Percentiles rank a stretch among this genome's conserved stretches.
These are phyloP conservation scores for Prionace glauca DNA, from an alignment of 2,797 vertebrate genomes.

Conservation along the genomic window DNA sequence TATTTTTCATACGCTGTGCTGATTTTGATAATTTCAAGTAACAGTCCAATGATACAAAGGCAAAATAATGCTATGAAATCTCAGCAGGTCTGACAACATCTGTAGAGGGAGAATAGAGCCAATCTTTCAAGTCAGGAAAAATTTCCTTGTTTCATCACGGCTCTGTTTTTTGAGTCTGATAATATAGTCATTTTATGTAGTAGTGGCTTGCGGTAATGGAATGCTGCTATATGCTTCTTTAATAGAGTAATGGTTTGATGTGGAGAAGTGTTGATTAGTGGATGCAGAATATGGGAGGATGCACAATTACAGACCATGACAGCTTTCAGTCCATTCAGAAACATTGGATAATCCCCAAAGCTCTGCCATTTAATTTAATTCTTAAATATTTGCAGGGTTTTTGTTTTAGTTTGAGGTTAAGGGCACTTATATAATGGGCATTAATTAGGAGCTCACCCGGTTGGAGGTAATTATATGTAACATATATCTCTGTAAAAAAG, in stretches of 20 bases:
- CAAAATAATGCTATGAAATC: neutral
- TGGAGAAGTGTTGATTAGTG: neutral
- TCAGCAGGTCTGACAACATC: no score
- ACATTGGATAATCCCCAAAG: neutral
- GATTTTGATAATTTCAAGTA: neutral
- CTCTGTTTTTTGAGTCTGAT: no score
- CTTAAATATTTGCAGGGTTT: neutral
- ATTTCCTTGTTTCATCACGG: no score
- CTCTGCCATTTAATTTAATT: neutral
- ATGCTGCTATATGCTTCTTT: neutral
- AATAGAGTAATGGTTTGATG: neutral
- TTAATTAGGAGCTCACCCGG: neutral
- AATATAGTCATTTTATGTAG: neutral
- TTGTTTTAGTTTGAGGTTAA: neutral
- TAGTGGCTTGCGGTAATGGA: neutral
- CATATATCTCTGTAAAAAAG: no score
- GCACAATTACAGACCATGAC: neutral
- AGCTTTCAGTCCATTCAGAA: neutral
- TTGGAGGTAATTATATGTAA: no score
- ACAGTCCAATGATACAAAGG: neutral
- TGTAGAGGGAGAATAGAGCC: no score
- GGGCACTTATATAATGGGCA: neutral
- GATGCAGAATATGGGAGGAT: neutral
- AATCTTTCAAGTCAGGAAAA: no score
- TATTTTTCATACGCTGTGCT: neutral